Evolutionary conservation across 2,797 vertebrate genomes (phyloP).

Genomic region (Artibeus jamaicensis): DNA sequence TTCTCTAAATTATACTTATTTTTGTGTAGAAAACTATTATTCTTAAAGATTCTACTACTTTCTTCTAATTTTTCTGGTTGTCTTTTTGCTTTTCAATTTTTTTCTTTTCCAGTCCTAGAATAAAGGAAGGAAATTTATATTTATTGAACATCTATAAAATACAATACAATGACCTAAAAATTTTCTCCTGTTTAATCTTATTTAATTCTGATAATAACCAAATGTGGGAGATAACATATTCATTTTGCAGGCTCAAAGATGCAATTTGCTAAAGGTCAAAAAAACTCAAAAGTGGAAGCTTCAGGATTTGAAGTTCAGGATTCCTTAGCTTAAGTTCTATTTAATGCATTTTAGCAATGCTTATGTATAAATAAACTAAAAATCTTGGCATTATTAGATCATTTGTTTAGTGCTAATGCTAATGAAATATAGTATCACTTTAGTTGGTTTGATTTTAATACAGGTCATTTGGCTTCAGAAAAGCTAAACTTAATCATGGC

Average conservation of each 20-base stretch:
- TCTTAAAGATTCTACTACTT: neutral
- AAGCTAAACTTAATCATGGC: neutral
- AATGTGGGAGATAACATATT: neutral
- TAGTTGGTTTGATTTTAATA: neutral
- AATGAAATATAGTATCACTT: neutral
- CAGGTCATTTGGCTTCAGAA: neutral
- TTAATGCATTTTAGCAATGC: neutral
- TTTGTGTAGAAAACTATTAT: neutral
- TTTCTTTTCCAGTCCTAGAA: neutral
- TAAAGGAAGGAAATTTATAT: neutral
- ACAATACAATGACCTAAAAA: neutral
- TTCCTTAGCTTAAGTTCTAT: neutral
- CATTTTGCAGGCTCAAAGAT: conserved; percentile 3
- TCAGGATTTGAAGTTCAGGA: neutral
- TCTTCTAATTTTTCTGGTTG: neutral
- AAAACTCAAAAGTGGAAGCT: neutral
- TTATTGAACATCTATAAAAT: neutral
- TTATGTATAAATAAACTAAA: conserved; percentile 3
- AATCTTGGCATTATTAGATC: neutral
- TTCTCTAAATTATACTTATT: neutral
- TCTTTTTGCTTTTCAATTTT: neutral
- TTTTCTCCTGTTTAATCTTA: neutral
- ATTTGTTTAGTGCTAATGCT: neutral
- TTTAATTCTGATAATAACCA: neutral
- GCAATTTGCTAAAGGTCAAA: neutral